Percentiles rank a stretch among this genome's conserved stretches.
These are phyloP conservation scores for Phyllostomus hastatus DNA, from an alignment of 2,113 vertebrate species.

Conservation along the genomic window DNA sequence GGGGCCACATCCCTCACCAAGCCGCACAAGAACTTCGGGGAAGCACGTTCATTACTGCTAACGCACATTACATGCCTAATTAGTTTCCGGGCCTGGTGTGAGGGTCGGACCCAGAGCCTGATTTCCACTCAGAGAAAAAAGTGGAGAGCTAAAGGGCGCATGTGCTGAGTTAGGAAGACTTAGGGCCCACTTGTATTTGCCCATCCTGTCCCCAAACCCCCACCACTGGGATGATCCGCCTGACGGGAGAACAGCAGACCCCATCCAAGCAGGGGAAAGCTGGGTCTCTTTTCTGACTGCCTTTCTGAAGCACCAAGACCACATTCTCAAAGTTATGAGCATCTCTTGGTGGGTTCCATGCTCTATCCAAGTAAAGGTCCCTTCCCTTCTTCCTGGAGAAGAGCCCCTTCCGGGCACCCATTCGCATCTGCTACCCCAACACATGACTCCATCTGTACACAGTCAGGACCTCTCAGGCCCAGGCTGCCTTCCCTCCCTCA, in stretches of 20 bases:
- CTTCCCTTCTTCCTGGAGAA: not conserved
- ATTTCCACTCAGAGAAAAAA: constrained; percentile 53
- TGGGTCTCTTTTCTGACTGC: not conserved
- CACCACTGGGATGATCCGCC: not conserved
- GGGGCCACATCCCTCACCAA: not conserved
- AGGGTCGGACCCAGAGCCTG: constrained; percentile 55
- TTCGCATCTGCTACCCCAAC: not conserved
- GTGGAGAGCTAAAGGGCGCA: not conserved
- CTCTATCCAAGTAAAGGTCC: not conserved
- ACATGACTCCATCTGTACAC: not conserved
- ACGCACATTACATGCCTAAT: constrained; percentile 74
- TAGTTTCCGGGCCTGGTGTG: constrained; percentile 73
- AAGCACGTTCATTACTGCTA: constrained; percentile 47
- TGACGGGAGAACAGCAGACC: not conserved
- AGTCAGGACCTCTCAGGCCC: not conserved
- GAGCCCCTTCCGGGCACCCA: not conserved
- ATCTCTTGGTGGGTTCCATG: not conserved
- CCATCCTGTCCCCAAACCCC: not conserved
- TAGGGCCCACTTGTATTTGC: not conserved
- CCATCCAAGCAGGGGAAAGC: not conserved
- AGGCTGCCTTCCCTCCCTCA: not conserved
- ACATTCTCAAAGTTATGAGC: not conserved
- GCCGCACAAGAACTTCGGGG: not conserved
- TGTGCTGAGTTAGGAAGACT: not conserved
- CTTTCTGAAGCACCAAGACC: not conserved